Base-by-base conservation (phyloP, 2,888 invertebrate genomes). In the Venustoraphidia nigricollis region DNA sequence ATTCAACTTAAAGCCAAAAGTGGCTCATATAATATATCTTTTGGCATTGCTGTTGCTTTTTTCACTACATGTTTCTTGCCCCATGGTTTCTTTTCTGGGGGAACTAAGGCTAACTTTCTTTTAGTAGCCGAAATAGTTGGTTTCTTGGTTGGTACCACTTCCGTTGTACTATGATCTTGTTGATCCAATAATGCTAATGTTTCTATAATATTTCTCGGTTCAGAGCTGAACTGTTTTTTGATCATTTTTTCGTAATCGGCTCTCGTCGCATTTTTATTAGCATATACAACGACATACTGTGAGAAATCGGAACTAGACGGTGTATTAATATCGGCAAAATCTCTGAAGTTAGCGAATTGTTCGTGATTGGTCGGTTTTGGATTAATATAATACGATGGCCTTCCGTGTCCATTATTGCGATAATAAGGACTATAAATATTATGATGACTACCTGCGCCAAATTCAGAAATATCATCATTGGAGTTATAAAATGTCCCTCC, bases 251-350 rank as follows among this genome's bases (percentile, higher is more conserved):
- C 69, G 14, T 71, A 64, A 54, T 77, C 71, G 55, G 73, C 73
- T 53, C 71, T 67, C 3, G 81, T 84, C 8, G 76, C 77, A 58
- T 87, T 88, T 62, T 84, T 84, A 55, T 86, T 85, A 0, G 84
- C 85, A 60, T 89, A 89, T 0, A 89, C 88, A 0, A 89, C 82
- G 35, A 88, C 86, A 52, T 79, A 81, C 56, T 89, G 84, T 0
- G 89, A 88, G 63, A 83, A 90, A 8, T 86, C 86, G 2, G 81
- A 73, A 59, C 85, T 86, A 0, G 84, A 77, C 1, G 88, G 87
- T 3, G 86, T 79, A 52, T 89, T 90, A 47, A 91, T 90, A 58
- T 91, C 91, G 1, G 91, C 90, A 59, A 91, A 91, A 62, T 91
- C 91, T 58, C 87, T 76, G 68, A 91, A 91, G 61, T 90, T 88